Conservation (phyloP, 92 coral and sea anemone genomes). For the Ricordea florida region DNA sequence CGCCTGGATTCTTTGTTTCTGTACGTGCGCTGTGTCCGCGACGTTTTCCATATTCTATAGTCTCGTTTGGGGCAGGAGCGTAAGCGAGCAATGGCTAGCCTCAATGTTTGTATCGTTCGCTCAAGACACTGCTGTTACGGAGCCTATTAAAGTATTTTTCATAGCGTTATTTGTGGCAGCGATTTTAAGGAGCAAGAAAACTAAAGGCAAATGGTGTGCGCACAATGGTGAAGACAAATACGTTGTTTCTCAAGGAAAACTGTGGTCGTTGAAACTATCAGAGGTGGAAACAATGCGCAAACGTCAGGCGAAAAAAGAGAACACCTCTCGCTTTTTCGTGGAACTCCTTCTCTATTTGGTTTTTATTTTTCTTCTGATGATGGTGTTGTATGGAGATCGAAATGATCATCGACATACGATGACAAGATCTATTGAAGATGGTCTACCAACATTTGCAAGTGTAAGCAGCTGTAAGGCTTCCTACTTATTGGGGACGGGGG, state of each 20-base stretch:
- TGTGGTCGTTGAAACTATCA: slow-evolving; percentile 7
- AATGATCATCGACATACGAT: slow-evolving; percentile 59
- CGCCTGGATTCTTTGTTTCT: slow-evolving; percentile 72
- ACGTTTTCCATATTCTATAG: slow-evolving; percentile 75
- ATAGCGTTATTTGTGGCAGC: slow-evolving; percentile 59
- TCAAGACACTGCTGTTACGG: slow-evolving; percentile 60
- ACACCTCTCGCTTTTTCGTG: slow-evolving; percentile 48
- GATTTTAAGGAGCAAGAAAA: slow-evolving; percentile 4
- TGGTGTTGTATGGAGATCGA: slow-evolving; percentile 70
- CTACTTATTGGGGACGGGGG: no score
- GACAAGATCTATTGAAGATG: slow-evolving; percentile 50
- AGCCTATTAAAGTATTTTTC: slow-evolving; percentile 71
- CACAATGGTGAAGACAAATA: neutral
- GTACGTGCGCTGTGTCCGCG: slow-evolving; percentile 58
- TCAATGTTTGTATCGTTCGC: slow-evolving; percentile 74
- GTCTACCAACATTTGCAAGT: slow-evolving; percentile 53
- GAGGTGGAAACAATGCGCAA: slow-evolving; percentile 37
- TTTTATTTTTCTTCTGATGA: slow-evolving; percentile 48
- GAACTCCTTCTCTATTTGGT: slow-evolving; percentile 31
- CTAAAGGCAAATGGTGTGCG: neutral
- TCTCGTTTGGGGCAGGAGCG: slow-evolving; percentile 67
- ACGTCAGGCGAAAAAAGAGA: slow-evolving; percentile 54
- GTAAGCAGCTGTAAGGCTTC: slow-evolving; percentile 17
- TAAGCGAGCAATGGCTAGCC: slow-evolving; percentile 75
- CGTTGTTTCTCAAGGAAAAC: neutral